Evolutionary conservation across 2,888 invertebrate species (phyloP), one percentile per base, ranked within the genome.

Genomic region (Lasioglossum malachurum): DNA sequence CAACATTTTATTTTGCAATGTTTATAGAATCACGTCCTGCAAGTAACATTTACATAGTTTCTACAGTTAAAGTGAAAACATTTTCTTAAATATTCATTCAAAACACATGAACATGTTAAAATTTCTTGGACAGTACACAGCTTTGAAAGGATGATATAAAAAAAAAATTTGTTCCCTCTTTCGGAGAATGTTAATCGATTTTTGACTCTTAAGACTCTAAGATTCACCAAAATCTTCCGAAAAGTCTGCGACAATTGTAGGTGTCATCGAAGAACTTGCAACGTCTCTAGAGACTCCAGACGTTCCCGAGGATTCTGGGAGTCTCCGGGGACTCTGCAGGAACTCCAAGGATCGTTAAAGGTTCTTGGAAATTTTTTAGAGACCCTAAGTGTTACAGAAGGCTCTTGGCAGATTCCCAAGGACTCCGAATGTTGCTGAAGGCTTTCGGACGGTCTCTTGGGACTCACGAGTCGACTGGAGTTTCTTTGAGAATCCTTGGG

Each of bases 331-430:
- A n/a, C n/a, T 57, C 10, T n/a, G n/a, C n/a, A n/a, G n/a, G n/a
- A 57, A n/a, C 57, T 57, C 57, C 10, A n/a, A 57, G 57, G 57
- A 57, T 57, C 57, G 57, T 57, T 57, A 57, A 12, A 57, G 57
- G 4, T 57, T 4, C 57, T 57, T n/a, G 57, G 57, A 57, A 57
- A n/a, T n/a, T 57, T 53, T 57, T 57, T 57, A 3, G 57, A 57
- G n/a, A 57, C 3, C 10, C n/a, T 57, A 57, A 57, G 57, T n/a
- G 57, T 57, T 57, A 57, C n/a, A 57, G 57, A 57, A 57, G 10
- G 23, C n/a, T 57, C n/a, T 57, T 57, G 57, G 57, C 57, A 57
- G 57, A n/a, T 57, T 57, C n/a, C 57, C 57, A 57, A n/a, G n/a
- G 57, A 57, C 23, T 57, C n/a, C 57, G n/a, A 57, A 57, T 57